These are phyloP conservation scores for Andrena praecox DNA, from an alignment of 2,888 invertebrate species.

Conservation along the genomic window DNA sequence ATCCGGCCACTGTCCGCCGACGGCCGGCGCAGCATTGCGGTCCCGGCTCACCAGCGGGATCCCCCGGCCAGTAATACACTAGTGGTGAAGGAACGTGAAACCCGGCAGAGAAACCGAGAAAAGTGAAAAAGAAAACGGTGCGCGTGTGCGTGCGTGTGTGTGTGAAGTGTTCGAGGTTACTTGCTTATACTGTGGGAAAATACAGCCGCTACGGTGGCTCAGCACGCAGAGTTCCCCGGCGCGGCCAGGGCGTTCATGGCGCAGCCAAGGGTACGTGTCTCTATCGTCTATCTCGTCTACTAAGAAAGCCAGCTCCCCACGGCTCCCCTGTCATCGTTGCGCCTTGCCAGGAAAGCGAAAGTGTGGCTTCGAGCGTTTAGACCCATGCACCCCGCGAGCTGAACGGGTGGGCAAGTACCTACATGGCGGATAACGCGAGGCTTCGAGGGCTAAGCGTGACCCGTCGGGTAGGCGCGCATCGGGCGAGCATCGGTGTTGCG, in stretches of 20 bases:
- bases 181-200: conserved; percentile 82
- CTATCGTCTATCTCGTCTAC: neutral
- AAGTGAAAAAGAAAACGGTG: conserved; percentile 47
- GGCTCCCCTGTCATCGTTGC: neutral
- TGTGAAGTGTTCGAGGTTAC: conserved; percentile 71
- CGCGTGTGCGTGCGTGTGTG: conserved; percentile 66
- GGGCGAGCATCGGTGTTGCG: neutral
- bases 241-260: conserved; percentile 94
- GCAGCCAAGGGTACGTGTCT: conserved; percentile 93
- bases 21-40: neutral
- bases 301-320: too few species aligned
- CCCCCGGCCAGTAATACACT: neutral
- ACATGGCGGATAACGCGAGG: neutral
- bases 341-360: neutral
- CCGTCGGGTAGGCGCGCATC: neutral
- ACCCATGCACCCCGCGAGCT: too few species aligned
- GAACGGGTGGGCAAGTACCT: too few species aligned
- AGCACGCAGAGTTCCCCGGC: conserved; percentile 87
- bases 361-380: neutral
- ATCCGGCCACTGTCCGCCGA: neutral
- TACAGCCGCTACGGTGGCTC: conserved; percentile 86
- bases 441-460: neutral
- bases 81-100: conserved; percentile 6
- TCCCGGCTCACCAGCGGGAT: neutral
- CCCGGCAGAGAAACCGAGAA: conserved; percentile 3